Evolutionary conservation across 2,113 vertebrate species (phyloP), one percentile per base, ranked within the genome.

Genomic region (Macheiramphus alcinus): DNA sequence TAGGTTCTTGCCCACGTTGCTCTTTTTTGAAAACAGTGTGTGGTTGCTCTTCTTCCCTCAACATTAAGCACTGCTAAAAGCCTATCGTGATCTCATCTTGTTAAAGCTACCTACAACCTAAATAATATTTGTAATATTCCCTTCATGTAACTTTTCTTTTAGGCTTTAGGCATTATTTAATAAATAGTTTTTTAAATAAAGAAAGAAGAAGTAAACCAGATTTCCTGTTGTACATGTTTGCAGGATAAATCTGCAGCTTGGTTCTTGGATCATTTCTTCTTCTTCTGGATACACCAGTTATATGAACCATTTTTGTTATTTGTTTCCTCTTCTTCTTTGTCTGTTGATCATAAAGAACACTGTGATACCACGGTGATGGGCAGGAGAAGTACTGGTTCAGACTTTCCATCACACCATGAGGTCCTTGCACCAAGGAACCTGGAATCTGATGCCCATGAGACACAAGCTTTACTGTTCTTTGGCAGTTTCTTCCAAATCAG

Each of bases 391-490:
- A 2, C 52, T 32, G 27, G n/a, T 32, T 26, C 56, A 23, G 50
- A 2, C 52, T 50, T 23, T 3, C 40, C 16, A 0, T 25, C 45
- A 6, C 70, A 40, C 70, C 15, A 0, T 4, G n/a, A 34, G 27
- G 27, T 31, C 43, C 27, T 32, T 56, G 29, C 59, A 17, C 72
- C n/a, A 4, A 21, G 40, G 20, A 38, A 10, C 68, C n/a, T 25
- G 38, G 50, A 14, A n/a, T 26, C 23, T 25, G 40, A 23, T 86
- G 80, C 31, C 68, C 50, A 0, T 10, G 50, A 56, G 48, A 7
- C 2, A 0, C 40, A 19, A 36, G 32, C 23, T 38, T 67, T 40
- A 4, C 53, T 40, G 42, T 11, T 36, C 40, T 59, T 38, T 19
- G 56, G 4, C 50, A 53, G 56, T 34, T 36, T 19, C 50, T 66